Evolutionary conservation across 2,888 invertebrate genomes (phyloP), one percentile per base, ranked within the genome.

Genomic region (Nomada hirtipes): DNA sequence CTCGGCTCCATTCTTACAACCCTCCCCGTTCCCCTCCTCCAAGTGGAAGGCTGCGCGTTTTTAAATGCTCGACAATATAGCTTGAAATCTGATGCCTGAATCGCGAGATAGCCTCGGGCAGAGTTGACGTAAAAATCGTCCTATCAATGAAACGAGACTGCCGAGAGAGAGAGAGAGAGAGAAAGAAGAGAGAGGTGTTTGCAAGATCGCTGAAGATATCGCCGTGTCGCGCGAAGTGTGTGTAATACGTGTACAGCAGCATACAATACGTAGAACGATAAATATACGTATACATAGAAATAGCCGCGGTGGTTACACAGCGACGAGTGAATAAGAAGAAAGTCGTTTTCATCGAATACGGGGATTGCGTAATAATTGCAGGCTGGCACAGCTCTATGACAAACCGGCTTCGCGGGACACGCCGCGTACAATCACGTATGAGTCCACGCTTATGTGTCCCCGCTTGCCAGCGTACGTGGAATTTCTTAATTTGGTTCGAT

Each of bases 401-500:
- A 86, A 86, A 86, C 86, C 86, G 86, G 86, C 86, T 80, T 23
- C 75, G 76, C 68, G 78, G 63, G 67, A 71, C 65, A 64, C 64
- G 64, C 53, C 70, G 70, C 63, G 68, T 42, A 79, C 68, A 75
- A 78, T 71, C 79, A 74, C 72, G 78, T 59, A 57, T 36, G 64
- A 68, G 73, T 18, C 29, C 53, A n/a, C 69, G 80, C 64, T 59
- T 63, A 50, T 63, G 73, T 47, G 76, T 60, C 47, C 78, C 26
- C 47, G 29, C 47, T 36, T 53, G 15, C 4, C 60, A 52, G 71
- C n/a, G 78, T 61, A 76, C 68, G 50, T 82, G 76, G 79, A 81
- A 85, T 78, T 87, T 87, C 86, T 87, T 86, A 81, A 86, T 86
- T 87, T 87, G 86, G 86, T 83, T 72, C 73, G 87, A 85, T 85